phyloP scores from a whole-genome alignment of 1,140 invertebrate genomes.

The Musca vetustissima region DNA sequence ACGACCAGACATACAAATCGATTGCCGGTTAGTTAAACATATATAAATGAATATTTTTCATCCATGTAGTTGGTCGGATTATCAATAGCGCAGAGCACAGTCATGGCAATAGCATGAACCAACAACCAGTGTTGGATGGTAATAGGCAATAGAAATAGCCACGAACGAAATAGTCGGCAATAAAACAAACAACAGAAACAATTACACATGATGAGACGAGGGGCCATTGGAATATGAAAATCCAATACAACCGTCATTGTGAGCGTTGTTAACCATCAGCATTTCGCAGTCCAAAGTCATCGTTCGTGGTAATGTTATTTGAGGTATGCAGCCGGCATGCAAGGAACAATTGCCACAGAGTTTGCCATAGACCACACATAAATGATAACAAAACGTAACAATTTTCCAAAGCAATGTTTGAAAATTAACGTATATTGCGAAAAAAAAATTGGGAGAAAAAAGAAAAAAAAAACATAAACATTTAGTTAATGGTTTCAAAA shows the following conservation, averaged over 20 bases:
- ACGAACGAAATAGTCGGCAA: too few relatives aligned
- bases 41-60: background rate
- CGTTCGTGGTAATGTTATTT: background rate
- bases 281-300: slow-evolving; percentile 1
- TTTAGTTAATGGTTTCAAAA: too few relatives aligned
- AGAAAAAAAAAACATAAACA: background rate
- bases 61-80: background rate
- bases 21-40: too few relatives aligned
- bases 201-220: too few relatives aligned
- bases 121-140: too few relatives aligned
- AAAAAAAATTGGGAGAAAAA: too few relatives aligned
- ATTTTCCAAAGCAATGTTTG: slow-evolving; percentile 12
- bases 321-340: background rate
- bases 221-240: too few relatives aligned
- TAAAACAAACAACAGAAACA: too few relatives aligned
- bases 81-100: too few relatives aligned
- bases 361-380: slow-evolving; percentile 3
- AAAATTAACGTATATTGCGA: slow-evolving; percentile 7
- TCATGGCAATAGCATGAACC: too few relatives aligned
- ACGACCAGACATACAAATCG: background rate
- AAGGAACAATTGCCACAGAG: slow-evolving; percentile 10
- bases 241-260: too few relatives aligned
- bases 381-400: slow-evolving; percentile 15
- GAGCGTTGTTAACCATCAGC: background rate
- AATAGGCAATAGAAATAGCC: too few relatives aligned